A percentile compares a stretch with the other conserved stretches of the same genome.
These are phyloP conservation scores for Drosophila pseudoobscura DNA, from an alignment of 1,140 invertebrate genomes.

Conservation along the genomic window DNA sequence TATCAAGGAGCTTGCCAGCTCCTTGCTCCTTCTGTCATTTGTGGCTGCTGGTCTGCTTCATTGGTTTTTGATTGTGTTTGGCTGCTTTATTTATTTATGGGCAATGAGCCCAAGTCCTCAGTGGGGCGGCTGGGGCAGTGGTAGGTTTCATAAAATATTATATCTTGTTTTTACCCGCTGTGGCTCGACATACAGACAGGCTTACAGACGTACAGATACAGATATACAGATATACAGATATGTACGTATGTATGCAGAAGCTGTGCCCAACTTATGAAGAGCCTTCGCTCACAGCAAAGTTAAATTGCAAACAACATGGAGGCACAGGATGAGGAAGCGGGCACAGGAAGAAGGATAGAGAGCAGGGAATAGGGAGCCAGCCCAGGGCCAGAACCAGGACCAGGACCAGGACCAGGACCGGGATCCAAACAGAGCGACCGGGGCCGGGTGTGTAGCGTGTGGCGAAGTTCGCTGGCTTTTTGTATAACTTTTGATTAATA, in stretches of 20 bases:
- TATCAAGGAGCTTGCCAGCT: conserved; percentile 3
- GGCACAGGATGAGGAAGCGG: conserved; percentile 22
- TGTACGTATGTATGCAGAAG: conserved; percentile 13
- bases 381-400: conserved; percentile 7
- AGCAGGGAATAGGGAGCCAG: conserved; percentile 9
- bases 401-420: conserved; percentile 13
- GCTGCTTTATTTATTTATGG: conserved; percentile 79
- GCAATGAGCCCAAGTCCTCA: conserved; percentile 29
- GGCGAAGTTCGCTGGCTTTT: conserved; percentile 76
- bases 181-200: conserved; percentile 14
- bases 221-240: neutral
- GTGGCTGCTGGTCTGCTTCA: conserved; percentile 73
- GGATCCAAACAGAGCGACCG: neutral
- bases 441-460: conserved; percentile 21
- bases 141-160: conserved; percentile 74
- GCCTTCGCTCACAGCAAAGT: conserved; percentile 60
- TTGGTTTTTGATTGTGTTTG: conserved; percentile 80
- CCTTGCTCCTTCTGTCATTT: conserved; percentile 58
- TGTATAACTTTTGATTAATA: conserved; percentile 81
- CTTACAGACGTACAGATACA: neutral
- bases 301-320: conserved; percentile 73
- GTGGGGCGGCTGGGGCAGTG: neutral
- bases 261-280: conserved; percentile 45
- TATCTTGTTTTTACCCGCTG: conserved; percentile 61
- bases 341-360: conserved; percentile 21